Evolutionary conservation across 2,888 invertebrate genomes (phyloP), one percentile per base, ranked within the genome.

Genomic region (Latheticus oryzae): DNA sequence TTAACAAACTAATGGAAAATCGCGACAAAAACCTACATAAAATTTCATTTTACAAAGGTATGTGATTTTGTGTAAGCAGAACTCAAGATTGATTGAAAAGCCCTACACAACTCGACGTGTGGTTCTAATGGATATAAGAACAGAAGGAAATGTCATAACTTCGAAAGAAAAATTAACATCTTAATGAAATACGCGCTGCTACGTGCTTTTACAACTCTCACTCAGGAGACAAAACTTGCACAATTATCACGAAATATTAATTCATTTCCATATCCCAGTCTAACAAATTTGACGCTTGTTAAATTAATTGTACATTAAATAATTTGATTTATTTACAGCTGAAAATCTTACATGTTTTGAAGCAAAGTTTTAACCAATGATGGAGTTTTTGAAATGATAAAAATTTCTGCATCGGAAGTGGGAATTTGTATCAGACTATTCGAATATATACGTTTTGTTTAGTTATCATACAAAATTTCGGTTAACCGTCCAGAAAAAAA

Each of bases 1-100:
- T 45, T 32, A 45, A 45, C 13, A 8, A 32, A 26, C 28, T 30
- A 8, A 9, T 42, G 15, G 28, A 42, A 42, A 42, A 24, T 26
- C 26, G 9, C 15, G 26, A 11, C 16, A 4, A 5, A 17, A 35
- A 7, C 8, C 5, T 19, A 17, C 4, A 11, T 28, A 11, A 28
- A 28, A n/a, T n/a, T n/a, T n/a, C n/a, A n/a, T n/a, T n/a, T n/a
- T n/a, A n/a, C 26, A 28, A 28, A 28, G 28, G 12, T 1, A 28
- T n/a, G n/a, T n/a, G n/a, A n/a, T n/a, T n/a, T n/a, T n/a, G n/a
- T n/a, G n/a, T n/a, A n/a, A n/a, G n/a, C n/a, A n/a, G n/a, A n/a
- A n/a, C n/a, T n/a, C n/a, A n/a, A n/a, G n/a, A n/a, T n/a, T n/a
- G n/a, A n/a, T n/a, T n/a, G n/a, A n/a, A n/a, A n/a, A n/a, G n/a